Percentiles rank a stretch among this genome's conserved stretches.
Evolutionary conservation across 2,797 vertebrate genomes (phyloP).

Genomic region (Liasis olivaceus): DNA sequence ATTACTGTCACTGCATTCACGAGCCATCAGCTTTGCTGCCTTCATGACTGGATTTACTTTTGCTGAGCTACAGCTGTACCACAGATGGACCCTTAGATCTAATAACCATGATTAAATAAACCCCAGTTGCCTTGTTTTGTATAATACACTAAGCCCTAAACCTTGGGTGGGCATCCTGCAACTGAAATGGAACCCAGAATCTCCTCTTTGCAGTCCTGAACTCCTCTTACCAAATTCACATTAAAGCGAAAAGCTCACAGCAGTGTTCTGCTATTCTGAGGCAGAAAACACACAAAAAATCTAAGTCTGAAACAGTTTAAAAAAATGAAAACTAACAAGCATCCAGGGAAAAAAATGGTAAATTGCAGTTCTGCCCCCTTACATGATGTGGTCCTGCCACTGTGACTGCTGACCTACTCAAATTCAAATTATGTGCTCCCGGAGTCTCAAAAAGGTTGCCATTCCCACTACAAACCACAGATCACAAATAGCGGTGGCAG

Average conservation of each 20-base stretch:
- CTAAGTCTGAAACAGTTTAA: not conserved
- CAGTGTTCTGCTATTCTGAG: not conserved
- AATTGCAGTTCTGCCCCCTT: not conserved
- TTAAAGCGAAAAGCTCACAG: not conserved
- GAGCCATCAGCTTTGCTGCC: not conserved
- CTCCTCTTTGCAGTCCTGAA: not conserved
- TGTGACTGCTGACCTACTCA: not conserved
- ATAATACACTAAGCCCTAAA: not conserved
- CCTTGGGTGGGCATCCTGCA: not conserved
- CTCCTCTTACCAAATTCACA: not conserved
- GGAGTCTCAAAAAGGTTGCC: not conserved
- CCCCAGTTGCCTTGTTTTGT: not conserved
- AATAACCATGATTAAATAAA: not conserved
- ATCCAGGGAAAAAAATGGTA: not conserved
- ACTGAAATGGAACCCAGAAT: not conserved
- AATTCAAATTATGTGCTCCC: not conserved
- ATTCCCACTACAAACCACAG: not conserved
- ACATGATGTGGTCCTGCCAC: not conserved
- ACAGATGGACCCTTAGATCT: not conserved
- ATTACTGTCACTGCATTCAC: not conserved
- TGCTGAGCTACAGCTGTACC: not conserved
- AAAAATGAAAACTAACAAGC: not conserved
- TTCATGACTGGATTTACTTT: not conserved
- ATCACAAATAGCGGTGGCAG: not conserved
- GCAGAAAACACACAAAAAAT: not conserved